Evolutionary conservation across 2,888 invertebrate species (phyloP).

Genomic region (Torymus auratus): DNA sequence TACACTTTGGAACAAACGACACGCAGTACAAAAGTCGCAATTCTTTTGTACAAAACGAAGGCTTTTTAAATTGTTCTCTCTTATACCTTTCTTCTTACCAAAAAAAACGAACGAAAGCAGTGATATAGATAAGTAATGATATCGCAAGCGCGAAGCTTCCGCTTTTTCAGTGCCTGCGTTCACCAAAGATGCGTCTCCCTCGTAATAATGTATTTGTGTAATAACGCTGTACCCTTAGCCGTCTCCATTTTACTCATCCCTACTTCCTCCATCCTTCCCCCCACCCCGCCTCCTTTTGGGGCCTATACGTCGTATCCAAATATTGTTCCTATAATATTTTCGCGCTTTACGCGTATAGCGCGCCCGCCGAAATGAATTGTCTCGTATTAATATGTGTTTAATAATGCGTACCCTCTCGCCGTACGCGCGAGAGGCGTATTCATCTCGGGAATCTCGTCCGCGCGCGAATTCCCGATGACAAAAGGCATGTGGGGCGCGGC

Average conservation of each 20-base stretch:
- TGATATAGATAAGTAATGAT: constrained; percentile 50
- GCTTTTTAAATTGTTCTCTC: no score
- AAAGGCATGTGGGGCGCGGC: constrained; percentile 35
- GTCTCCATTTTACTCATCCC: no score
- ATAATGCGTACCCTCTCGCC: no score
- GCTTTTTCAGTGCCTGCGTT: constrained; percentile 57
- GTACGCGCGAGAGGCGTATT: no score
- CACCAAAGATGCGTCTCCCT: constrained; percentile 70
- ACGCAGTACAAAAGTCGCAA: no score
- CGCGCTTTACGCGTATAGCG: constrained; percentile 63
- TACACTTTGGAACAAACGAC: background rate
- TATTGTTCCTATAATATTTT: constrained; percentile 70
- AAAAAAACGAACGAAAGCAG: background rate
- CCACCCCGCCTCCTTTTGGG: constrained; percentile 53
- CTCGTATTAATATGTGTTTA: no score
- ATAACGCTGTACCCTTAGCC: background rate
- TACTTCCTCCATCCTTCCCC: no score
- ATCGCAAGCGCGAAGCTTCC: constrained; percentile 42
- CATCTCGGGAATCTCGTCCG: no score
- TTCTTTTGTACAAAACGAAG: no score
- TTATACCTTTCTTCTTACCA: no score
- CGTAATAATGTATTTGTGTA: constrained; percentile 29
- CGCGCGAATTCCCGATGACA: constrained; percentile 37
- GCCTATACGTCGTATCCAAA: constrained; percentile 70
- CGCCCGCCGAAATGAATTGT: constrained; percentile 23